Base-by-base conservation (phyloP, 2,113 vertebrate genomes). In the Aphyosemion australe region DNA sequence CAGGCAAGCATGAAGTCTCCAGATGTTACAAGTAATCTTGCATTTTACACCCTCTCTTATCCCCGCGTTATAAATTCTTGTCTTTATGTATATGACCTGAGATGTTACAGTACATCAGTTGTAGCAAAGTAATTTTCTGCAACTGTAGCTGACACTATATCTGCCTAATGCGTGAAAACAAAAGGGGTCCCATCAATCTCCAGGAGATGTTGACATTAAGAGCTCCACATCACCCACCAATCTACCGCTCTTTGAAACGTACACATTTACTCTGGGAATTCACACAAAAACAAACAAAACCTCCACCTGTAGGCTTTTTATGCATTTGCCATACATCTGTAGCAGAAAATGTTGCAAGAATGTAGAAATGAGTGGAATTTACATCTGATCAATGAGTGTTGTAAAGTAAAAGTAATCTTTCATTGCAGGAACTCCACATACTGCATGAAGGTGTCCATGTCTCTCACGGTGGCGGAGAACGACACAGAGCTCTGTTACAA, bases 361-460 rank as follows among this genome's bases (percentile, higher is more conserved):
- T 18, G 45, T 12, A 8, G 10, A 26, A 26, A 26, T 26, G 26
- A 26, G 5, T 26, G 26, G 26, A 26, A 26, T 26, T 26, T 26
- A 26, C 26, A 26, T 26, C 26, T 26, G 26, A 26, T 26, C 26
- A 26, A 26, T 26, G 26, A 26, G 26, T n/a, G n/a, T n/a, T n/a
- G n/a, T n/a, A n/a, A n/a, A 4, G 4, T 15, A 8, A n/a, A 7
- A n/a, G 5, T 46, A 7, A 48, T 19, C 18, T 76, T 0, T 55
- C 58, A 32, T 93, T 91, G 31, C 93, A 99, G 97, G 91, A 99
- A 99, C 86, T 97, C 97, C 64, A 97, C 97, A 3, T 99, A 99
- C 78, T 99, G 97, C 91, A 98, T 99, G 97, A 99, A 99, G 90
- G 97, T 99, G 79, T 99, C 97, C 86, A 99, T 99, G 93, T 95